Evolutionary conservation across 2,113 vertebrate genomes (phyloP).

Genomic region (Egretta garzetta): DNA sequence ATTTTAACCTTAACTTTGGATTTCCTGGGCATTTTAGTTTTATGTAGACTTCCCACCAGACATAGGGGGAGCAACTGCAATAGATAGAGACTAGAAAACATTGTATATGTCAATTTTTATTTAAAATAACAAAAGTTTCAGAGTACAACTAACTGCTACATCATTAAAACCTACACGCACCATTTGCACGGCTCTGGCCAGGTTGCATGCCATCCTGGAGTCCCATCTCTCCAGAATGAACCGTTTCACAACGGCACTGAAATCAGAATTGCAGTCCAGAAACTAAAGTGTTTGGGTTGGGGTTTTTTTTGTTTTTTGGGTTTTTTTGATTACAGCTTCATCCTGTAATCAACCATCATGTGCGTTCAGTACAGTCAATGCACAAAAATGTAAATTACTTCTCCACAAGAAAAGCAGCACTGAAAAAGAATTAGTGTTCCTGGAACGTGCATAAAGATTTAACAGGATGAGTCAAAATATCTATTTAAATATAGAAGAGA

Average conservation of each 20-base stretch:
- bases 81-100: neutral
- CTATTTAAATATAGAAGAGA: conserved; percentile 9
- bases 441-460: conserved; percentile 36
- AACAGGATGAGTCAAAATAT: conserved; percentile 31
- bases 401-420: conserved; percentile 44
- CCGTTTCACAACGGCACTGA: neutral
- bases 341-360: neutral
- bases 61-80: fast-evolving
- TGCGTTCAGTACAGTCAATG: neutral
- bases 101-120: neutral
- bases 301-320: neutral
- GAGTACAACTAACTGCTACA: neutral
- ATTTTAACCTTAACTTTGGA: neutral
- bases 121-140: neutral
- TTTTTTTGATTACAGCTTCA: neutral
- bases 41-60: neutral
- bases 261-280: neutral
- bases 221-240: neutral
- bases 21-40: neutral
- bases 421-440: conserved; percentile 28
- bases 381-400: conserved; percentile 50
- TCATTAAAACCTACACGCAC: neutral
- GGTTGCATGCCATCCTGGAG: neutral
- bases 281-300: neutral
- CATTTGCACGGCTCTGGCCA: neutral